These are phyloP conservation scores for Drosophila tani DNA, from an alignment of 1,140 invertebrate species.

Conservation along the genomic window DNA sequence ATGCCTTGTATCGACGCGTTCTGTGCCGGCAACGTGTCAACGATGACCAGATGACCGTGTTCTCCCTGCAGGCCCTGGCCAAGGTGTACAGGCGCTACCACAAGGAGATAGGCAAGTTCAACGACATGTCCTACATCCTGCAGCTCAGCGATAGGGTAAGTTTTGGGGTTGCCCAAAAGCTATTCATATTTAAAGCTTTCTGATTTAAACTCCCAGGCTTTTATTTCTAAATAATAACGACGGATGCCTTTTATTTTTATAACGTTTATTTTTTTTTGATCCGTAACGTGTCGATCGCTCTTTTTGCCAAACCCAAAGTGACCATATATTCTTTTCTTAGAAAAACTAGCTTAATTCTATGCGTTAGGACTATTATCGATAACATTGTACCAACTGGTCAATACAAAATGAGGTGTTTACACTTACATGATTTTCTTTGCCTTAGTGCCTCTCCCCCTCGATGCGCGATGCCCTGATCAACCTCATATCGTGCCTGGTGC, in stretches of 20 bases:
- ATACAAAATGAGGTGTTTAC: too few relatives aligned
- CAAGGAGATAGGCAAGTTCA: constrained; percentile 98
- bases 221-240: too few relatives aligned
- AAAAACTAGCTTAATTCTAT: too few relatives aligned
- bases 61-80: constrained; percentile 98
- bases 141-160: constrained; percentile 96
- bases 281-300: too few relatives aligned
- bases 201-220: too few relatives aligned
- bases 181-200: neutral
- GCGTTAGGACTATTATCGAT: too few relatives aligned
- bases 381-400: too few relatives aligned
- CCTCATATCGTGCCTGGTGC: constrained; percentile 86
- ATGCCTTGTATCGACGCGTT: constrained; percentile 99
- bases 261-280: too few relatives aligned
- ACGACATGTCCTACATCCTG: constrained; percentile 98
- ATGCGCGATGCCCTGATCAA: constrained; percentile 83
- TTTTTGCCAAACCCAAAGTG: too few relatives aligned
- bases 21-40: constrained; percentile 87
- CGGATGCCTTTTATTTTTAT: too few relatives aligned
- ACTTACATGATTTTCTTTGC: neutral
- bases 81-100: constrained; percentile 98
- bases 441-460: constrained; percentile 80
- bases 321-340: too few relatives aligned
- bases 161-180: neutral
- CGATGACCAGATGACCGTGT: constrained; percentile 96